Evolutionary conservation across 2,113 vertebrate species (phyloP), one percentile per base, ranked within the genome.

Genomic region (Salvelinus fontinalis): DNA sequence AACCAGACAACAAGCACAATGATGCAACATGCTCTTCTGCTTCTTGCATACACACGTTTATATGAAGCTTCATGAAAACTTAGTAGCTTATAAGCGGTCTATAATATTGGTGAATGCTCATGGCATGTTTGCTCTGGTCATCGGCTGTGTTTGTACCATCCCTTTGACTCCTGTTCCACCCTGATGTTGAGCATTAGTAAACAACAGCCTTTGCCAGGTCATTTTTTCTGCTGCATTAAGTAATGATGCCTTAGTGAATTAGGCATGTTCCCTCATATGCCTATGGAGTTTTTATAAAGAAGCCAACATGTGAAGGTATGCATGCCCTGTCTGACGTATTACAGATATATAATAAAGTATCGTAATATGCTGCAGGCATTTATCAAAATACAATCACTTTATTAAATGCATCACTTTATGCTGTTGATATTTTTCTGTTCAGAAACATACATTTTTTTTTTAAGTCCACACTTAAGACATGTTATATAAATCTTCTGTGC

Each of bases 231-330:
- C 31, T n/a, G 29, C 67, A 68, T 68, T 8, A 68, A 44, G 39
- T 68, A 68, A 68, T 68, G 27, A 68, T 44, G 29, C 31, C 66
- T 68, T 68, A 31, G 29, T 68, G 29, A 68, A 68, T 68, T 39
- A 68, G 29, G 31, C 67, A 68, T 29, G 29, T 39, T 68, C 14
- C 67, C 67, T 39, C 67, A 68, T 68, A 13, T 68, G 7, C 20
- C 67, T 9, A 18, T 27, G 67, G 18, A 68, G 14, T 68, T 44
- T 27, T 68, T 68, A 44, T 67, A 16, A 34, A 67, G 31, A 54
- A 54, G 51, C 51, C 51, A 16, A 44, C 39, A 44, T 44, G 12
- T 54, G 9, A 44, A 44, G 39, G 39, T 11, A 51, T 51, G 3
- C 14, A 16, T 51, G 49, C 14, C 14, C 14, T 51, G 12, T 16